Base-by-base conservation (phyloP, 1,140 invertebrate species). In the Pseudomyrmex dendroicus region DNA sequence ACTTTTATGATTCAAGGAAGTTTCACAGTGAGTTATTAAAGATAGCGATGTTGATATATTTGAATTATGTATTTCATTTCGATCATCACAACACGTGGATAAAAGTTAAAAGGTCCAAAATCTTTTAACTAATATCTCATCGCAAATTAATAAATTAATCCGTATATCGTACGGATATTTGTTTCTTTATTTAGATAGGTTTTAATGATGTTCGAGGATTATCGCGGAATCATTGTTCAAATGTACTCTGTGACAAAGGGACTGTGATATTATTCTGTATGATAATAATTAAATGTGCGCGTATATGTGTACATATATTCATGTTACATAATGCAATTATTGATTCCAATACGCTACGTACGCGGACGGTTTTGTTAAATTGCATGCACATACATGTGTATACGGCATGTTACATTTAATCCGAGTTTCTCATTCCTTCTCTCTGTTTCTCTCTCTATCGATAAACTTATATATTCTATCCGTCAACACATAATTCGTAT, bases 371-470 rank as follows among this genome's bases (percentile, higher is more conserved):
- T 50, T 72, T 54, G 66, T 80, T 70, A 68, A 13, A 48, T 15
- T 44, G 15, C 52, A 78, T 44, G 44, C 17, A 44, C 20, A 17
- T 25, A 22, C 35, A 46, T 9, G 13, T 68, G 22, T 50, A 59
- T 35, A 50, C n/a, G 20, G 67, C 3, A 13, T 72, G 22, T 80
- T 80, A 50, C 68, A 72, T 80, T 80, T 72, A 72, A 80, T 80
- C 54, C 54, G 20, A 70, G 15, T 70, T 72, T n/a, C 17, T n/a
- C 35, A 35, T 35, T 35, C 35, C 35, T 35, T 35, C 35, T 7
- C 35, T 35, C 35, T 35, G 35, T 35, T 35, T 35, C 35, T 35
- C 35, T 1, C 48, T 67, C 22, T 20, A 56, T 61, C 20, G 46
- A 17, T 15, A 44, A 70, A 78, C n/a, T 80, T 72, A 70, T 48